These are phyloP conservation scores for Centropristis striata DNA, from an alignment of 2,113 vertebrate genomes.

Conservation along the genomic window DNA sequence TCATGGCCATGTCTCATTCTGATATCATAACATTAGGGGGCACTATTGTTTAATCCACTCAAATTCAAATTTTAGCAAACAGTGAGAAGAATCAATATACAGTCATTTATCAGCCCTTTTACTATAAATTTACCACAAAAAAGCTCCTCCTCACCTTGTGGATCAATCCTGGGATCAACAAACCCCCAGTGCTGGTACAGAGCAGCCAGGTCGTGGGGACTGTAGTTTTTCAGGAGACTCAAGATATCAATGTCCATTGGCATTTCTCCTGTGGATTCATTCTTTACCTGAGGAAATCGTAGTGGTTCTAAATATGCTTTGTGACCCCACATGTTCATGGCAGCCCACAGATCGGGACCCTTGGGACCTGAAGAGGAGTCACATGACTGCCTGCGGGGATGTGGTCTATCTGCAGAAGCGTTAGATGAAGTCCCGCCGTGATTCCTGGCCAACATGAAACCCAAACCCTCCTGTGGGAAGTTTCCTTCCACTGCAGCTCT, in stretches of 20 bases:
- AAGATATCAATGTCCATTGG: conserved; percentile 91
- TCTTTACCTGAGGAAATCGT: conserved; percentile 83
- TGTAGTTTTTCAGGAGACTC: conserved; percentile 93
- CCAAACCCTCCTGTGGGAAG: conserved; percentile 78
- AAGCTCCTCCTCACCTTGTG: conserved; percentile 86
- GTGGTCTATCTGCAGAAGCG: conserved; percentile 49
- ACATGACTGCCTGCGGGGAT: conserved; percentile 64
- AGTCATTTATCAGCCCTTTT: background rate
- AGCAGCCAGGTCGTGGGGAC: conserved; percentile 91
- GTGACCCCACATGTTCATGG: conserved; percentile 78
- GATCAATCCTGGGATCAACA: conserved; percentile 88
- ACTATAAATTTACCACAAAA: background rate
- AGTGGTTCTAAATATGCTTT: conserved; percentile 76
- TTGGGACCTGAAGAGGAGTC: conserved; percentile 68
- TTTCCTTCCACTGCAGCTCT: conserved; percentile 83
- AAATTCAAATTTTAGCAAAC: background rate
- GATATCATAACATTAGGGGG: background rate
- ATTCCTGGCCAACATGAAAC: conserved; percentile 85
- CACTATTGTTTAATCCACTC: background rate
- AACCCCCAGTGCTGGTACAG: conserved; percentile 95
- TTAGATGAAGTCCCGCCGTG: conserved; percentile 75
- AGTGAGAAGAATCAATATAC: background rate
- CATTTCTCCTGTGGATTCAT: conserved; percentile 85
- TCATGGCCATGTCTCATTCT: background rate
- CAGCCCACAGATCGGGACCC: conserved; percentile 77